These are phyloP conservation scores for Copidosoma floridanum DNA, from an alignment of 1,140 invertebrate species.

Conservation along the genomic window DNA sequence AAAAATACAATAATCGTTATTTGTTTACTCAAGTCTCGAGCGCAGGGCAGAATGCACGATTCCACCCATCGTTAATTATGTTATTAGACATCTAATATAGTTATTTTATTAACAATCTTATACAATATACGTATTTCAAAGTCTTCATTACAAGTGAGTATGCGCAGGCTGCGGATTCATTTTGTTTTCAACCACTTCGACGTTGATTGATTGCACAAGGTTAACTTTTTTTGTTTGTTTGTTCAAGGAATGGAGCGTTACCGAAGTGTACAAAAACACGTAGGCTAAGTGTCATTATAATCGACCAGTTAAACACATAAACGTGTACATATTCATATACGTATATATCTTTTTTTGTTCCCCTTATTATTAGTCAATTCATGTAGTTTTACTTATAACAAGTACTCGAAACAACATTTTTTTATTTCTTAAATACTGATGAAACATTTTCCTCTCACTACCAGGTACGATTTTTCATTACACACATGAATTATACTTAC, in stretches of 20 bases:
- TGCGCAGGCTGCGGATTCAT: conserved; percentile 1
- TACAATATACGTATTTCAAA: conserved; percentile 15
- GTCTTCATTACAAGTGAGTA: background rate
- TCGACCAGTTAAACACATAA: background rate
- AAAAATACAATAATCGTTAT: conserved; percentile 19
- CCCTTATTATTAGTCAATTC: conserved; percentile 3
- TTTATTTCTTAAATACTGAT: background rate
- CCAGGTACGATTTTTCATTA: background rate
- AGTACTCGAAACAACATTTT: background rate
- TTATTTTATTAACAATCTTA: conserved; percentile 15
- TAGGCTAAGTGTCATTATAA: conserved; percentile 3
- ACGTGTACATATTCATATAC: background rate
- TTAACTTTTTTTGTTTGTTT: conserved; percentile 11
- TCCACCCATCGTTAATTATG: background rate
- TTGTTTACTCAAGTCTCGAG: no score
- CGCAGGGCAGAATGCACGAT: background rate
- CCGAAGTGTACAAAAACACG: background rate
- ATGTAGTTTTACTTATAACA: background rate
- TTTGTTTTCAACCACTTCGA: background rate
- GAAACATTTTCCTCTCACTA: background rate
- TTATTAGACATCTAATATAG: conserved; percentile 11
- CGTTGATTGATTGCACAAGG: background rate
- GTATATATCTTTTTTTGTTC: background rate
- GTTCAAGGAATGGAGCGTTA: conserved; percentile 6
- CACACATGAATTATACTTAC: background rate